Base-by-base conservation (phyloP, 2,797 vertebrate genomes). In the Parauchenoglanis ngamensis region DNA sequence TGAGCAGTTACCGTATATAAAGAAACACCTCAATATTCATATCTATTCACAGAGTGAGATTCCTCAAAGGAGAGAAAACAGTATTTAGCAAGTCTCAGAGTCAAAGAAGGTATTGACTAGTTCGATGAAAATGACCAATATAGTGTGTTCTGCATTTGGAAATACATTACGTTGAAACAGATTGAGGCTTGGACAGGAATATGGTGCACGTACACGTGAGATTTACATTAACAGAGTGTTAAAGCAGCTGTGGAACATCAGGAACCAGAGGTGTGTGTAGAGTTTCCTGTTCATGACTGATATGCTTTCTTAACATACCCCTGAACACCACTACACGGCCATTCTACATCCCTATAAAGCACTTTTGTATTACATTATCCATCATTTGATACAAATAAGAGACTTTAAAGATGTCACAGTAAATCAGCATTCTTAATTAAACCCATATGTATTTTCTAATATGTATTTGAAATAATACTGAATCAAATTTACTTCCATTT, bases 221-320 rank as follows among this genome's bases (percentile, higher is more conserved):
- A 44, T 89, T 86, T 86, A 86, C 56, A 72, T 90, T 78, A 73
- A 52, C 61, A 63, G 54, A 88, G 78, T 70, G 67, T 19, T 85
- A 76, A 89, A 90, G 59, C 88, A 89, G 67, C 80, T 85, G 65
- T 79, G 76, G 56, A 84, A 76, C 83, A 52, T 87, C 73, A 85
- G 76, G 61, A 84, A 61, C 76, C 90, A 85, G 86, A 61, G 59
- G 76, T 23, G 63, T 56, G 25, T 57, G 13, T 46, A 75, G 52
- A 68, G 85, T 80, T 88, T 89, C 85, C 84, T 90, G 86, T 61
- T 79, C 46, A 54, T 73, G 40, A 83, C 28, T 70, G 28, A 68
- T 77, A 21, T 63, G 73, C 80, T 79, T 73, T 88, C 57, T 28
- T 86, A 40, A 70, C 46, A 52, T 23, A 77, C 7, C n/a, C 35